Conservation (phyloP, 2,888 invertebrate genomes). For the Temnothorax unifasciatus region DNA sequence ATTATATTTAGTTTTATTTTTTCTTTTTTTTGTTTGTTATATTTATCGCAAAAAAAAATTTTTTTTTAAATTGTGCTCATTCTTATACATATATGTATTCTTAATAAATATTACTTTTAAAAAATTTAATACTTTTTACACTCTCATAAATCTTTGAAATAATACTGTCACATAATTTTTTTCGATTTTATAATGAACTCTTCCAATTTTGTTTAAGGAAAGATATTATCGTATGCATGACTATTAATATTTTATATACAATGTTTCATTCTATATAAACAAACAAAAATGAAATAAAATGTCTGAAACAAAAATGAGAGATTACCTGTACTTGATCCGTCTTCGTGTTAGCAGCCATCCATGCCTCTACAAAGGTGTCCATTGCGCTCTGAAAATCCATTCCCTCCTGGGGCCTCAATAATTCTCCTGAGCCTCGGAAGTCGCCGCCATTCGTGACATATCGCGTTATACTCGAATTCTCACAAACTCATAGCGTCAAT, state of each 20-base stretch:
- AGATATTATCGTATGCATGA: background rate
- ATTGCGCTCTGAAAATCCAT: slow-evolving; percentile 99
- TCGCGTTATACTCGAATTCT: slow-evolving; percentile 56
- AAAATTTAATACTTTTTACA: background rate
- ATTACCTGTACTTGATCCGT: slow-evolving; percentile 85
- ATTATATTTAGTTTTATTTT: background rate
- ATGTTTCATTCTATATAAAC: background rate
- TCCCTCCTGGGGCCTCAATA: slow-evolving; percentile 79
- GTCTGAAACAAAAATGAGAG: background rate
- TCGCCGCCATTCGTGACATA: slow-evolving; percentile 75
- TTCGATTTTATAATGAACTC: background rate
- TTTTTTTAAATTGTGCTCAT: background rate
- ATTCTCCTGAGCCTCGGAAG: slow-evolving; percentile 75
- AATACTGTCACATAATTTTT: background rate
- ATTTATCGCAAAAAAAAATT: background rate
- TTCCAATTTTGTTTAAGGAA: background rate
- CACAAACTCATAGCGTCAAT: slow-evolving; percentile 47
- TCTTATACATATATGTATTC: background rate
- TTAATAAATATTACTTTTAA: slow-evolving; percentile 6
- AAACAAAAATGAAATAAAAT: too few species aligned
- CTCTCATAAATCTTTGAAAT: background rate
- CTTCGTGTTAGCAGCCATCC: slow-evolving; percentile 97
- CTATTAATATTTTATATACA: background rate
- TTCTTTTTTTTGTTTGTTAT: background rate
- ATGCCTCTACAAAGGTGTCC: slow-evolving; percentile 99